Evolutionary conservation across 2,888 invertebrate species (phyloP).

Genomic region (Sphinx pinastri): DNA sequence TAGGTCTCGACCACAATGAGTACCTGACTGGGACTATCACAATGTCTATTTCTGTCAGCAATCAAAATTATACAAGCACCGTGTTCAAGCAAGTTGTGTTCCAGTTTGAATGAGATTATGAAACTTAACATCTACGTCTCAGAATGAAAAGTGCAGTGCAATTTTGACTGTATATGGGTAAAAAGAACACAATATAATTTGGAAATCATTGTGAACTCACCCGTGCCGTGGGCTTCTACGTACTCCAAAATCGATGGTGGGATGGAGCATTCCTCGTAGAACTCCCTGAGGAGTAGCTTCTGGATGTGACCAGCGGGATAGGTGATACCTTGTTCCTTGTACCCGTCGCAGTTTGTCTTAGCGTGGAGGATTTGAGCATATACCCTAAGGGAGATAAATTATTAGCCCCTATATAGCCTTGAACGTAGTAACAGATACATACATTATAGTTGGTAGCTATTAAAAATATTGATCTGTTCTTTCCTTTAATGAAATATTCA

Average conservation of each 20-base stretch:
- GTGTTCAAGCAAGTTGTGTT: background rate
- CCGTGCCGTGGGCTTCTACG: slow-evolving; percentile 95
- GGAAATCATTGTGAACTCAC: slow-evolving; percentile 55
- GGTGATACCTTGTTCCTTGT: slow-evolving; percentile 88
- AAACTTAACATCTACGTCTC: background rate
- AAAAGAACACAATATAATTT: background rate
- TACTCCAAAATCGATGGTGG: slow-evolving; percentile 88
- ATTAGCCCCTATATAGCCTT: too few relatives aligned
- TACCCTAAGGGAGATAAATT: slow-evolving; percentile 57
- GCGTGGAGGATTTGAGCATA: slow-evolving; percentile 90
- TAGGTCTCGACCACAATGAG: too few relatives aligned
- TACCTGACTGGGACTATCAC: too few relatives aligned
- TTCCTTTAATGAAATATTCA: too few relatives aligned
- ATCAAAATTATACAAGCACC: too few relatives aligned
- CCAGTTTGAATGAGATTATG: too few relatives aligned
- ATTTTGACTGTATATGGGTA: background rate
- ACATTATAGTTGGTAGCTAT: too few relatives aligned
- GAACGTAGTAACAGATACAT: too few relatives aligned
- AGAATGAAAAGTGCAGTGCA: too few relatives aligned
- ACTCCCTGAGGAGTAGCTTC: slow-evolving; percentile 84
- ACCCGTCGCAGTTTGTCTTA: slow-evolving; percentile 92
- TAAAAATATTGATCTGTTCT: too few relatives aligned
- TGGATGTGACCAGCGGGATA: slow-evolving; percentile 87
- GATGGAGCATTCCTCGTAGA: slow-evolving; percentile 88
- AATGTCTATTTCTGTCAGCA: too few relatives aligned